These are phyloP conservation scores for Malurus elegans DNA, from an alignment of 2,113 vertebrate species.

Conservation along the genomic window DNA sequence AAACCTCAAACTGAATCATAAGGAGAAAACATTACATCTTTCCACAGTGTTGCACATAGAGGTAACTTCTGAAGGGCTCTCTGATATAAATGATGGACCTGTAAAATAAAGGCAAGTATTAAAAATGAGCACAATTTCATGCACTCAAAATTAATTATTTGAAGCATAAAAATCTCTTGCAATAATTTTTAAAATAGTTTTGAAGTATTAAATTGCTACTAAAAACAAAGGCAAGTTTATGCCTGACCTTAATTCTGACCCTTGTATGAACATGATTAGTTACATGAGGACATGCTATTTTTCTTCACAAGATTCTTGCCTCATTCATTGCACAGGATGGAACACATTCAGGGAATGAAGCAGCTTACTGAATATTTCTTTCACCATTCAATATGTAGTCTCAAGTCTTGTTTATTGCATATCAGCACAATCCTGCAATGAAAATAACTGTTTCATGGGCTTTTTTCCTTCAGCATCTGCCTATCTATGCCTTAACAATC, in stretches of 20 bases:
- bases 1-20: conserved; percentile 80
- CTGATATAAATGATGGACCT: conserved; percentile 92
- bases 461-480: not conserved
- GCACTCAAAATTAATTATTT: not conserved
- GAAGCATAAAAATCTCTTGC: not conserved
- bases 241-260: conserved; percentile 57
- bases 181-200: not conserved
- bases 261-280: not conserved
- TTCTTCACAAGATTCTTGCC: conserved; percentile 38
- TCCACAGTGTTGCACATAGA: conserved; percentile 94
- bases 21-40: conserved; percentile 94
- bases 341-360: conserved; percentile 20
- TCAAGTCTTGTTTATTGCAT: conserved; percentile 12
- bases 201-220: not conserved
- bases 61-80: conserved; percentile 92
- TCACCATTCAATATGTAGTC: not conserved
- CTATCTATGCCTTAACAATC: not conserved
- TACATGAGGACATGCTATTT: not conserved
- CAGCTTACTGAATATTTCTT: not conserved
- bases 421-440: conserved; percentile 6
- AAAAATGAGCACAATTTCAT: not conserved
- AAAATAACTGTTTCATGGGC: conserved; percentile 11
- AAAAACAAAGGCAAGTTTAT: conserved; percentile 15
- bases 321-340: conserved; percentile 56
- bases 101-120: conserved; percentile 70